phyloP scores from a whole-genome alignment of 2,888 invertebrate genomes.

The Habroteleia sp. region DNA sequence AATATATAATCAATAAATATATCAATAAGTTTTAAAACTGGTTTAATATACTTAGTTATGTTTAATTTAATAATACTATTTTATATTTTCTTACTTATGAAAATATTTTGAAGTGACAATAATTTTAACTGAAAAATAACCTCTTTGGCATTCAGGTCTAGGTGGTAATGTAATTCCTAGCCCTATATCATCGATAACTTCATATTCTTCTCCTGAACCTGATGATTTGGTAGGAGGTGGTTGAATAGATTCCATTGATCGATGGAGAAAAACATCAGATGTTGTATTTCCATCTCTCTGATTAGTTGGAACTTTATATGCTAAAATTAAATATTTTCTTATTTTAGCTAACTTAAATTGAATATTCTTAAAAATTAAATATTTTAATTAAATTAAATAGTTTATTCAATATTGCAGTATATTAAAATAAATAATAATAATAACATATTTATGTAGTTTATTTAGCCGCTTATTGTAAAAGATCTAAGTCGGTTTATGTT shows the following conservation, averaged over 20 bases:
- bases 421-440: no score
- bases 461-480: no score
- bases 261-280: constrained; percentile 12
- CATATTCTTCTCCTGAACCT: constrained; percentile 86
- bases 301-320: constrained; percentile 15
- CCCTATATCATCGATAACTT: constrained; percentile 84
- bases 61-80: no score
- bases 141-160: constrained; percentile 82
- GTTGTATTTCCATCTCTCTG: constrained; percentile 12
- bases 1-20: no score
- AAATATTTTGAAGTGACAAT: neutral
- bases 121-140: constrained; percentile 63
- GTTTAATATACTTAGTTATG: no score
- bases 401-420: no score
- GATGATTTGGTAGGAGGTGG: constrained; percentile 29
- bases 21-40: no score
- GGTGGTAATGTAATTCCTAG: constrained; percentile 85
- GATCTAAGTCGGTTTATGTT: no score
- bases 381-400: no score
- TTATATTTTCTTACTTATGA: neutral
- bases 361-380: no score
- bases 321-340: constrained; percentile 11
- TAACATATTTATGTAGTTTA: no score
- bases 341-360: no score
- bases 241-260: constrained; percentile 27